Evolutionary conservation across 2,797 vertebrate genomes (phyloP), one percentile per base, ranked within the genome.

Genomic region (Chromis chromis): DNA sequence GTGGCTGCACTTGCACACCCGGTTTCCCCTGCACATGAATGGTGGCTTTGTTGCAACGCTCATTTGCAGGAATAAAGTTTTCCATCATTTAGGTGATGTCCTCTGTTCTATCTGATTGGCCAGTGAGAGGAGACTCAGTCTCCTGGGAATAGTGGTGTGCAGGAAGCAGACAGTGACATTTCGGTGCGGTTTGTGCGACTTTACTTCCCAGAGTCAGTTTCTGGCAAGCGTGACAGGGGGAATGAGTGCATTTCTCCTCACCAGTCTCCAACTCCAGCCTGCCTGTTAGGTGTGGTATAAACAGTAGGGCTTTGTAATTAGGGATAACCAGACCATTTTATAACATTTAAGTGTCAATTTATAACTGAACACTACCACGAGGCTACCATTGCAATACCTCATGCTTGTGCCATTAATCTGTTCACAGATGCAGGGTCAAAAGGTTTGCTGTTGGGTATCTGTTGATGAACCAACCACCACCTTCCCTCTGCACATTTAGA

Each of bases 1-100:
- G 28, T 16, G 19, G 65, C 50, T 36, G 27, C 62, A 59, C 77
- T 73, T 67, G 65, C 88, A 88, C 74, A 64, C 82, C 21, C 79
- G 79, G 69, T 81, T 92, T 89, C 80, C 83, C 81, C 68, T 69
- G 76, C 66, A 78, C 78, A 92, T 95, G 93, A 95, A 95, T 93
- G 84, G 89, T 24, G 74, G 71, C 89, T 90, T 93, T 95, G 94
- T 95, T 89, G 87, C 59, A 77, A 74, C 27, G 42, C 73, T 83
- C 14, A 12, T 74, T 84, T 84, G 72, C 56, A 67, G 83, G 82
- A 82, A 89, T 86, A 73, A 86, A 79, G 72, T 93, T 94, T 95
- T 94, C 92, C 92, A 89, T 56, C 13, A 14, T 76, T 79, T 70
- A 85, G 82, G 70, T 71, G 79, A 85, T 82, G 84, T 69, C 62